Conservation (phyloP, 2,888 invertebrate species). For the Endotricha flammealis region DNA sequence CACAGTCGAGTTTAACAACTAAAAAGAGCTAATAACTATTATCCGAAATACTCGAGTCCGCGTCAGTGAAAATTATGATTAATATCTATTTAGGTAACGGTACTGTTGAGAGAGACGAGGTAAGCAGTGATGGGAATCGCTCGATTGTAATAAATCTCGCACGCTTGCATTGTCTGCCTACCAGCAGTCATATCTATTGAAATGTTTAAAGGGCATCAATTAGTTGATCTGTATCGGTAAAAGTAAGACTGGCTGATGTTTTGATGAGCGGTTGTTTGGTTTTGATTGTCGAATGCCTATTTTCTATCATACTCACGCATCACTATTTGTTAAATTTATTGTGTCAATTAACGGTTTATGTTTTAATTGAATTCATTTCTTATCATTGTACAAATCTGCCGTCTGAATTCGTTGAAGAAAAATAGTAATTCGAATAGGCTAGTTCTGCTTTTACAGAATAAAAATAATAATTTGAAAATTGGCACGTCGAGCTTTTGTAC, state of each 20-base stretch:
- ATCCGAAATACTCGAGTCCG: constrained; percentile 64
- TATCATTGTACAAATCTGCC: too few relatives aligned
- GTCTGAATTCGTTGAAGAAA: too few relatives aligned
- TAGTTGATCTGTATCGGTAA: constrained; percentile 45
- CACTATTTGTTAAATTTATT: constrained; percentile 38
- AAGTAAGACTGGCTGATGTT: constrained; percentile 21
- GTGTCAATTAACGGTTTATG: constrained; percentile 15
- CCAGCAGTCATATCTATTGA: constrained; percentile 39
- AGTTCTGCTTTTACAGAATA: too few relatives aligned
- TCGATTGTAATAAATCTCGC: constrained; percentile 32
- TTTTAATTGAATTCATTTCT: too few relatives aligned
- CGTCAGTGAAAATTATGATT: constrained; percentile 77
- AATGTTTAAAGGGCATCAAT: constrained; percentile 56
- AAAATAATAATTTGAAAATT: too few relatives aligned
- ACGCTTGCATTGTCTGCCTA: constrained; percentile 28
- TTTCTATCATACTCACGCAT: constrained; percentile 34
- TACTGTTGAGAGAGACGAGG: constrained; percentile 31
- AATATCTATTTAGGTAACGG: constrained; percentile 76
- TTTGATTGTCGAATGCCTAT: constrained; percentile 26
- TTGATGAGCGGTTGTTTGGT: constrained; percentile 32
- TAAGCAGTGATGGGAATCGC: constrained; percentile 40
- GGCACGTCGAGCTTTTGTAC: too few relatives aligned
- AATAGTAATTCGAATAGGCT: too few relatives aligned
- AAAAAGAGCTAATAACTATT: constrained; percentile 73
- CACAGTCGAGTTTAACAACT: constrained; percentile 56